Conservation (phyloP, 2,888 invertebrate species). For the Sarcophaga caerulescens region DNA sequence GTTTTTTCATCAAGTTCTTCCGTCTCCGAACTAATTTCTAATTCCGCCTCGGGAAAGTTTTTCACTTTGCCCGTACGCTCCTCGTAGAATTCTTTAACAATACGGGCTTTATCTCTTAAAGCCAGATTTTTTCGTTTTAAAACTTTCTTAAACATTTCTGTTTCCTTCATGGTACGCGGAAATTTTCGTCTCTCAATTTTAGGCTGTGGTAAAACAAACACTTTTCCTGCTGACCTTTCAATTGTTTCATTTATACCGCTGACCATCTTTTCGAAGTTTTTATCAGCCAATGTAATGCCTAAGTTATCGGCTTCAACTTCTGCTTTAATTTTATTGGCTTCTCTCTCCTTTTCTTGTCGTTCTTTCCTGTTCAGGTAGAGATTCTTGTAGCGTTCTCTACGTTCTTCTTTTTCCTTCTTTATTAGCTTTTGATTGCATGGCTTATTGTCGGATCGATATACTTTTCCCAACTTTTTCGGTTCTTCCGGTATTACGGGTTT, state of each 20-base stretch:
- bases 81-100: constrained; percentile 73
- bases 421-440: constrained; percentile 72
- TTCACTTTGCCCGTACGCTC: constrained; percentile 72
- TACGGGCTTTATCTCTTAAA: constrained; percentile 73
- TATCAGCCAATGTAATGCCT: constrained; percentile 71
- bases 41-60: constrained; percentile 71
- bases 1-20: constrained; percentile 64
- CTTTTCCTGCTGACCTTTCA: constrained; percentile 72
- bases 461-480: constrained; percentile 67
- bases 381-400: constrained; percentile 75
- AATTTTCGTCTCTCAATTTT: constrained; percentile 72
- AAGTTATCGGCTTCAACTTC: constrained; percentile 66
- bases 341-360: constrained; percentile 55
- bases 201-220: constrained; percentile 69
- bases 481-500: not conserved
- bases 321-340: constrained; percentile 53
- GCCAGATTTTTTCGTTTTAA: constrained; percentile 75
- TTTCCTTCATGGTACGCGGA: constrained; percentile 77
- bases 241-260: constrained; percentile 73
- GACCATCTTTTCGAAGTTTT: constrained; percentile 70
- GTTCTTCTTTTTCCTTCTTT: constrained; percentile 70
- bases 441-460: constrained; percentile 76
- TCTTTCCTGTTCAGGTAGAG: constrained; percentile 73
- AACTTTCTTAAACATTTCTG: constrained; percentile 72
- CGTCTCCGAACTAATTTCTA: constrained; percentile 73